Evolutionary conservation across 2,113 vertebrate genomes (phyloP), one percentile per base, ranked within the genome.

Genomic region (Takifugu flavidus): DNA sequence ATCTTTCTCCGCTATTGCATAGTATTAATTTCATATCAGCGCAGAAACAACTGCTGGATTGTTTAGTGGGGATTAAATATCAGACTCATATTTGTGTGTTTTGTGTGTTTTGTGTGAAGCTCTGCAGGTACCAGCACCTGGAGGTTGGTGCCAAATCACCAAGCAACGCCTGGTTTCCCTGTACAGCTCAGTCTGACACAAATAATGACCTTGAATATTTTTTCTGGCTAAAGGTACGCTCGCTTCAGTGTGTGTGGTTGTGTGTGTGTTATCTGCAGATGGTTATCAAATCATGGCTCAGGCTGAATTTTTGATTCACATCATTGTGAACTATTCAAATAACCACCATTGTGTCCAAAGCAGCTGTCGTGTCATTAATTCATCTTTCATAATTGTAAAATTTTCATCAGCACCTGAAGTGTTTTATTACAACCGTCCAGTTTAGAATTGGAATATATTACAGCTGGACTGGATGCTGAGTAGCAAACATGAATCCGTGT

Each of bases 111-210:
- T 25, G 47, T 74, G 43, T 20, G 34, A 81, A 98, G 96, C 75
- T 90, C 49, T 98, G 96, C 73, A 92, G 86, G 61, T 85, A 92
- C 6, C 84, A 89, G 53, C 81, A 85, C 82, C 86, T 78, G 0
- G 76, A 92, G 46, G 70, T 87, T 53, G 87, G 70, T 25, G 88
- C 92, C 7, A 78, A 83, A 1, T 67, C 62, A 31, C 69, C 87
- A 14, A 74, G 80, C 0, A 78, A 87, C 46, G 89, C 92, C 62
- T 98, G 95, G 96, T 94, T 92, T 74, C 95, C 95, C 4, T 97
- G 95, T 56, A 77, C 84, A 15, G 75, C 87, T 54, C 86, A 55
- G 59, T 67, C 81, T 5, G 77, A 87, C 28, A 55, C 49, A 14
- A 69, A 72, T 66, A 90, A 83, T 56, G 65, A 84, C 4, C 67